Conservation (phyloP, 2,888 invertebrate species). For the Drosophila helvetica region DNA sequence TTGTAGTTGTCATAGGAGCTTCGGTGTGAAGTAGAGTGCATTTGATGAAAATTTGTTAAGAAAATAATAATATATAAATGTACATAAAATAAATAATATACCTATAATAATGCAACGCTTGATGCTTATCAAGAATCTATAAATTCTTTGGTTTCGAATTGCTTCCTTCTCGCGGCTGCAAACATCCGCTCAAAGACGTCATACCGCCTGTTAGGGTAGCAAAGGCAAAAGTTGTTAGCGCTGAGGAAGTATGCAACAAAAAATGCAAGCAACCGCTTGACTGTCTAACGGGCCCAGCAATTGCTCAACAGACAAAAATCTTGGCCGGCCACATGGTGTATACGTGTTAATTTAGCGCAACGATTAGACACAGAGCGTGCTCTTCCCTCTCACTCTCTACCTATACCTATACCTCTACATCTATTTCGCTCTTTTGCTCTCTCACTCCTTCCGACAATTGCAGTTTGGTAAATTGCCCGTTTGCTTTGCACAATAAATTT, state of each 20-base stretch:
- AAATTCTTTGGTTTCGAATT: background rate
- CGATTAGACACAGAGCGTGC: slow-evolving; percentile 65
- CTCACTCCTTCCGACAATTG: slow-evolving; percentile 23
- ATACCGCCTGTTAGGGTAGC: background rate
- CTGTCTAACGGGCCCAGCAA: slow-evolving; percentile 34
- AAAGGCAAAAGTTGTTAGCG: slow-evolving; percentile 9
- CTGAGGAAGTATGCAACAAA: slow-evolving; percentile 64
- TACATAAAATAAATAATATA: too few relatives aligned
- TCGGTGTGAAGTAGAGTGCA: too few relatives aligned
- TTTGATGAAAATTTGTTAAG: too few relatives aligned
- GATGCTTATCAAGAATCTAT: background rate
- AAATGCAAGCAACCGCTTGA: slow-evolving; percentile 23
- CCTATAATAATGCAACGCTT: background rate
- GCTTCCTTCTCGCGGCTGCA: background rate
- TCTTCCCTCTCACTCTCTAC: background rate
- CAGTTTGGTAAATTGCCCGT: slow-evolving; percentile 65
- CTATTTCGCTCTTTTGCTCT: slow-evolving; percentile 1
- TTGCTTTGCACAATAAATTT: slow-evolving; percentile 69
- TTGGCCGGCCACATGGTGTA: slow-evolving; percentile 68
- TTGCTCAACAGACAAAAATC: slow-evolving; percentile 58
- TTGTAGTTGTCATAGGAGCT: too few relatives aligned
- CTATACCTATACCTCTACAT: background rate
- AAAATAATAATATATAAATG: too few relatives aligned
- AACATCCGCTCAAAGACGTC: background rate
- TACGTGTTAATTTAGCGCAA: slow-evolving; percentile 72